These are phyloP conservation scores for Napeogenes inachia DNA, from an alignment of 2,888 invertebrate genomes.

Conservation along the genomic window DNA sequence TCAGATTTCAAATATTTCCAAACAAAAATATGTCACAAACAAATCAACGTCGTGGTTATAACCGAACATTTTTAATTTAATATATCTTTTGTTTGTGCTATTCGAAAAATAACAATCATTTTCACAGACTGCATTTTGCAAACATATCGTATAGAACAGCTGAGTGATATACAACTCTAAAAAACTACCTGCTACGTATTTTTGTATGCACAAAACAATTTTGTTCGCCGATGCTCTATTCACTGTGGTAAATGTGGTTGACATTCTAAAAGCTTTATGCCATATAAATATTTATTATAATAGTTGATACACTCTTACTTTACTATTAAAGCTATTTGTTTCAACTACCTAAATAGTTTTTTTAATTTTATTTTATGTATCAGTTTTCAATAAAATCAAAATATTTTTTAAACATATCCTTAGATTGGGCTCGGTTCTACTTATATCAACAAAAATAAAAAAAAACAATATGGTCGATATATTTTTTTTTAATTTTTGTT, in stretches of 20 bases:
- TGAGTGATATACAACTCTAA: constrained; percentile 24
- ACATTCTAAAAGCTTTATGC: constrained; percentile 26
- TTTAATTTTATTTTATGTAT: no score
- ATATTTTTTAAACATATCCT: no score
- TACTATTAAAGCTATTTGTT: background rate
- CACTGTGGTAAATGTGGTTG: constrained; percentile 25
- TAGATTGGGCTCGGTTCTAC: no score
- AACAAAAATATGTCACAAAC: background rate
- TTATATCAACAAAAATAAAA: no score
- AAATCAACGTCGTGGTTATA: constrained; percentile 16
- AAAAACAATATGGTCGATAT: no score
- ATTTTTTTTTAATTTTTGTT: no score
- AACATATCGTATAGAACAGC: constrained; percentile 26
- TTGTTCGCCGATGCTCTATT: constrained; percentile 24
- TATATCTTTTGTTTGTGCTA: constrained; percentile 22
- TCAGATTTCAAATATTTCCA: no score
- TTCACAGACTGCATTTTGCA: constrained; percentile 24
- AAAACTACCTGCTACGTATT: constrained; percentile 22
- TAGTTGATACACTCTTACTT: background rate
- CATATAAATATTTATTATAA: constrained; percentile 8
- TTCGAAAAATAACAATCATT: constrained; percentile 26
- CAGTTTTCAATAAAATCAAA: no score
- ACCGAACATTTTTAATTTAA: constrained; percentile 14
- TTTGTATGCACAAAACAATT: constrained; percentile 32
- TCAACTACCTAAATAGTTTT: no score